These are phyloP conservation scores for Amia ocellicauda DNA, from an alignment of 2,113 vertebrate species.

Conservation along the genomic window DNA sequence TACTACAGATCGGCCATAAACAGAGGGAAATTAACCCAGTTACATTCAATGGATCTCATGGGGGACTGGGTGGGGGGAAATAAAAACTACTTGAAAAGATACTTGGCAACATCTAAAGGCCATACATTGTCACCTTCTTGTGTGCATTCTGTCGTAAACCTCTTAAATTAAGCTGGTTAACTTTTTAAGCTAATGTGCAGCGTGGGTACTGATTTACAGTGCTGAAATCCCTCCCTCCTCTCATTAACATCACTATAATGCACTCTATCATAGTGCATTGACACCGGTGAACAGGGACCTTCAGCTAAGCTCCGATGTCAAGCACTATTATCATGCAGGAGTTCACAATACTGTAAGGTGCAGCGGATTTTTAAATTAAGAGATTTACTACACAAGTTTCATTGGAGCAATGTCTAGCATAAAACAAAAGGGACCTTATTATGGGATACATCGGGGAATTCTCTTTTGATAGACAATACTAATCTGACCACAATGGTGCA, in stretches of 20 bases:
- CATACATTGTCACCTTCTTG: constrained; percentile 31
- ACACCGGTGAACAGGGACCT: background rate
- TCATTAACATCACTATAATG: constrained; percentile 41
- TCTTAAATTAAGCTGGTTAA: constrained; percentile 20
- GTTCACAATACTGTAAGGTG: constrained; percentile 19
- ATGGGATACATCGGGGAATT: background rate
- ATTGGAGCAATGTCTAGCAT: no score
- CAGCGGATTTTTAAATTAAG: constrained; percentile 7
- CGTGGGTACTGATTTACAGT: constrained; percentile 16
- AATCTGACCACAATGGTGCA: no score
- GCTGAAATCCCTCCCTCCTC: constrained; percentile 1
- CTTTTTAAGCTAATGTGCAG: constrained; percentile 31
- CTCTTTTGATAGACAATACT: background rate
- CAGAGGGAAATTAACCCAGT: constrained; percentile 58
- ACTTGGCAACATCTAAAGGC: constrained; percentile 34
- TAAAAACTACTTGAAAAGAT: constrained; percentile 59
- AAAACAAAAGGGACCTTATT: background rate
- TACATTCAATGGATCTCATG: constrained; percentile 48
- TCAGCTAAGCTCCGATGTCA: constrained; percentile 6
- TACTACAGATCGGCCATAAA: constrained; percentile 49
- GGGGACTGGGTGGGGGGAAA: constrained; percentile 23
- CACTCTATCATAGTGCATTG: constrained; percentile 5
- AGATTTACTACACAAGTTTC: background rate
- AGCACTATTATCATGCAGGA: constrained; percentile 8
- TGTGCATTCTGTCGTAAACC: constrained; percentile 46